Evolutionary conservation across 2,113 vertebrate species (phyloP), one percentile per base, ranked within the genome.

Genomic region (Psittacus erithacus): DNA sequence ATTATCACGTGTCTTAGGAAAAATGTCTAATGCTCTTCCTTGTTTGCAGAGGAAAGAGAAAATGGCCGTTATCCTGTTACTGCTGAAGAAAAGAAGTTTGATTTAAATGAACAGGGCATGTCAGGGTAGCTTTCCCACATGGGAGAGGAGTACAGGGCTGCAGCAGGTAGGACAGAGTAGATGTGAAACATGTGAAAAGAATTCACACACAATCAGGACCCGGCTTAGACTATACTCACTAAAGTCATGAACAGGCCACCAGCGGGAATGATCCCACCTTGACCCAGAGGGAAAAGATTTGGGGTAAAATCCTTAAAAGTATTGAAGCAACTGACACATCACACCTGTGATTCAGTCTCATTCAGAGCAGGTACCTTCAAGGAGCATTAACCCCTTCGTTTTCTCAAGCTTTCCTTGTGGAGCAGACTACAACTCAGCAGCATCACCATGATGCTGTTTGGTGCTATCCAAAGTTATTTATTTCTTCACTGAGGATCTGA

Each of bases 51-150:
- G 44, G 55, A 78, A 22, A 78, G 81, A 69, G 25, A 33, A 70
- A 14, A 3, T 14, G 20, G 57, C 74, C 33, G 0, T 2, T 52
- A 3, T 6, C 10, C 44, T 27, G 41, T 7, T 4, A 1, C 53
- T 39, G 73, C 60, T 50, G 84, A n/a, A 67, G 64, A 17, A 49
- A 55, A 28, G 20, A 47, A 59, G 76, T 38, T 81, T 49, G 33
- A 50, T 31, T 17, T 11, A 10, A 43, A n/a, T 0, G 77, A 87
- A 4, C 24, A 38, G 17, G 23, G 7, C 24, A n/a, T 5, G 57
- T 2, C 62, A 13, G 38, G 0, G 15, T 4, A 35, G 64, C 52
- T 15, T 55, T 25, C 25, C 87, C 90, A 29, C 17, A 19, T 3
- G 69, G 88, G 17, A 69, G 25, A 59, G 55, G 70, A 88, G 91